These are phyloP conservation scores for Xanthorhoe spadicearia DNA, from an alignment of 2,888 invertebrate genomes.

Conservation along the genomic window DNA sequence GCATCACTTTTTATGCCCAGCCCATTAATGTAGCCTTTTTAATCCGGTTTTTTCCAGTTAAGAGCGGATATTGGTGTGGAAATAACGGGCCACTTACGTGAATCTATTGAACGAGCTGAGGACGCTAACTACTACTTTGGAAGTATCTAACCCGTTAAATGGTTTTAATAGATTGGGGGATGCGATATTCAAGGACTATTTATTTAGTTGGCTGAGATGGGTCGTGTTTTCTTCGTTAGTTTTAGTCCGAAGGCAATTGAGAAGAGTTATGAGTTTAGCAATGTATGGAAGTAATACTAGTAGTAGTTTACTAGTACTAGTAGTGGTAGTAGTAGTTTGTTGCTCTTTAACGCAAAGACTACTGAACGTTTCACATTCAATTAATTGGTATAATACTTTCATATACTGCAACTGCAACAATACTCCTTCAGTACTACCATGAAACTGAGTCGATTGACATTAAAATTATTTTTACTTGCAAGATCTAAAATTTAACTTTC, in stretches of 20 bases:
- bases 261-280: neutral
- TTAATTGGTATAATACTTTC: too few relatives aligned
- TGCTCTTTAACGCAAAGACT: too few relatives aligned
- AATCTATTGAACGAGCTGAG: slow-evolving; percentile 73
- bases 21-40: slow-evolving; percentile 77
- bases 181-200: slow-evolving; percentile 62
- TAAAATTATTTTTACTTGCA: too few relatives aligned
- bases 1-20: slow-evolving; percentile 74
- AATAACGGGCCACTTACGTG: slow-evolving; percentile 75
- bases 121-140: slow-evolving; percentile 74
- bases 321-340: too few relatives aligned
- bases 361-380: too few relatives aligned
- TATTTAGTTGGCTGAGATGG: slow-evolving; percentile 46
- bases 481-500: too few relatives aligned
- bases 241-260: neutral
- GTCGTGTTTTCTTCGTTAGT: slow-evolving; percentile 11
- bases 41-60: slow-evolving; percentile 74
- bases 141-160: slow-evolving; percentile 71
- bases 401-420: too few relatives aligned
- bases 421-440: too few relatives aligned
- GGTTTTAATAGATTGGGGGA: slow-evolving; percentile 70
- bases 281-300: too few relatives aligned
- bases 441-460: too few relatives aligned
- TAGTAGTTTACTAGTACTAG: too few relatives aligned
- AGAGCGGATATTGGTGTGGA: slow-evolving; percentile 74